phyloP scores from a whole-genome alignment of 2,888 invertebrate genomes.

The Ornithoptera priamus region DNA sequence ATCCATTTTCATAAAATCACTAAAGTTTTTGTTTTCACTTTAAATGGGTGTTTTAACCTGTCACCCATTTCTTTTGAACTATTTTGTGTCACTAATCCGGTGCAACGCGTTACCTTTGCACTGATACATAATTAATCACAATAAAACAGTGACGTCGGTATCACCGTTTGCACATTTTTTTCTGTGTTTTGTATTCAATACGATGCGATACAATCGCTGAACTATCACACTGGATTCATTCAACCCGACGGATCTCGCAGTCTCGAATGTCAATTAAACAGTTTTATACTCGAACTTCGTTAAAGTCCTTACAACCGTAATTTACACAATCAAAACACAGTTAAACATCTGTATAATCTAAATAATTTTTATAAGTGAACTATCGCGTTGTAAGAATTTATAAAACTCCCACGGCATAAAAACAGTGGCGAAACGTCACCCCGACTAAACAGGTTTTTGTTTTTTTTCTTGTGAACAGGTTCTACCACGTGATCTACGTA shows the following conservation, averaged over 20 bases:
- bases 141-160: conserved; percentile 38
- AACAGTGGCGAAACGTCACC: conserved; percentile 68
- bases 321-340: conserved; percentile 14
- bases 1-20: conserved; percentile 64
- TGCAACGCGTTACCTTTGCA: conserved; percentile 27
- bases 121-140: conserved; percentile 35
- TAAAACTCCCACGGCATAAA: conserved; percentile 60
- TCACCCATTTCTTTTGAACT: conserved; percentile 74
- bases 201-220: conserved; percentile 41
- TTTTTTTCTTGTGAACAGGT: conserved; percentile 47
- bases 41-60: conserved; percentile 68
- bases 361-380: conserved; percentile 28
- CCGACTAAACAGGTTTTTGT: conserved; percentile 67
- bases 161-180: conserved; percentile 57
- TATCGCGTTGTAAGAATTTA: conserved; percentile 39
- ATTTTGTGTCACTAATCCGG: conserved; percentile 34
- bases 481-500: conserved; percentile 61
- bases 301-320: conserved; percentile 14
- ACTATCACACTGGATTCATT: conserved; percentile 40
- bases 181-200: conserved; percentile 55
- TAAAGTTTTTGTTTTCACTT: conserved; percentile 67
- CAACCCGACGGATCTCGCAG: conserved; percentile 27
- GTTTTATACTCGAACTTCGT: conserved; percentile 16
- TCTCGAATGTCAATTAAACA: conserved; percentile 31
- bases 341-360: conserved; percentile 24